phyloP scores from a whole-genome alignment of 2,797 vertebrate species.

The Leptodactylus fallax region DNA sequence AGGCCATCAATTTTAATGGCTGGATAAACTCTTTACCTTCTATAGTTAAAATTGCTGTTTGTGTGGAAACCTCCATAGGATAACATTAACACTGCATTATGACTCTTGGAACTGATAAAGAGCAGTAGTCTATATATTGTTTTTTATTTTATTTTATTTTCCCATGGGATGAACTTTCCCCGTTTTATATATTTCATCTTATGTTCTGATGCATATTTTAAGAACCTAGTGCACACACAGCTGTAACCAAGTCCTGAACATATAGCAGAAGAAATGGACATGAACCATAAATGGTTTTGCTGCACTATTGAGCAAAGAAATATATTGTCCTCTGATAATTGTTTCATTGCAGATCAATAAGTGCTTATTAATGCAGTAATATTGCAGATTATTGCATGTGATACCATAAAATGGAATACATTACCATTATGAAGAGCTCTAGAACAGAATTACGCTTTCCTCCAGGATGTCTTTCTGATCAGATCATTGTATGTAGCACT shows the following conservation, averaged over 20 bases:
- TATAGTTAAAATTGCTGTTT: too few species aligned
- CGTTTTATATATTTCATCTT: too few species aligned
- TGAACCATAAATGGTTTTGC: background rate
- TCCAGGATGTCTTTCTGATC: conserved; percentile 24
- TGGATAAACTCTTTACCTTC: too few species aligned
- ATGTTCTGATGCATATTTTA: background rate
- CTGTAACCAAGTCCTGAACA: background rate
- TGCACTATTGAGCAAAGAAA: background rate
- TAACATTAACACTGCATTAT: too few species aligned
- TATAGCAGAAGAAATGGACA: background rate
- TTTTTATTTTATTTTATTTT: too few species aligned
- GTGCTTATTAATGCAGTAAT: background rate
- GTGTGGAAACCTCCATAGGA: too few species aligned
- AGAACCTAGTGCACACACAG: background rate
- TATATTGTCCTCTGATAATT: background rate
- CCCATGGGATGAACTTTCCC: too few species aligned
- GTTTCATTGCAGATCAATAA: background rate
- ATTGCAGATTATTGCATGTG: background rate
- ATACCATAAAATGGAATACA: background rate
- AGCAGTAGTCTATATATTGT: too few species aligned
- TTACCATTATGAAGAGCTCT: conserved; percentile 11
- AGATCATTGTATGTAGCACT: conserved; percentile 30
- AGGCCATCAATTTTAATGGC: too few species aligned
- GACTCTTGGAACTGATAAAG: too few species aligned
- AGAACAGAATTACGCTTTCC: conserved; percentile 1